phyloP scores from a whole-genome alignment of 2,797 vertebrate genomes.

The Sebastes cheni region DNA sequence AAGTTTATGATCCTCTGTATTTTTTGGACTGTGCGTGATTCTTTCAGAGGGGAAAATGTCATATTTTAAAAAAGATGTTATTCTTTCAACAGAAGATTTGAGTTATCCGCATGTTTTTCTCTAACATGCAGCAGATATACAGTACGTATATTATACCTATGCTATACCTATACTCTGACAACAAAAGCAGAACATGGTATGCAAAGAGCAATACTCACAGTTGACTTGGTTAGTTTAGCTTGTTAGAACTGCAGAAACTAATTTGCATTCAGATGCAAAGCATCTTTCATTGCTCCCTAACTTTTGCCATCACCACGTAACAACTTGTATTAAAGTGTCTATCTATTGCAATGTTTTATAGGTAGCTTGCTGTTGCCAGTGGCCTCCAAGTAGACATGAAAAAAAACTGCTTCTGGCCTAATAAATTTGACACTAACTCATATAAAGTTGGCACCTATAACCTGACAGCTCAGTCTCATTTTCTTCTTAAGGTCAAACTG shows the following conservation, averaged over 20 bases:
- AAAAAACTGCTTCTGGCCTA: not conserved
- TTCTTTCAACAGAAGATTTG: conserved; percentile 36
- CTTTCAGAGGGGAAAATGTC: conserved; percentile 34
- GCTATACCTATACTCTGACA: not conserved
- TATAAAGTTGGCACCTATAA: not conserved
- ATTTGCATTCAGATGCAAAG: not conserved
- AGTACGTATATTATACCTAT: not conserved
- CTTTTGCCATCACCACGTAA: not conserved
- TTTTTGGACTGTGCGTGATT: conserved; percentile 35
- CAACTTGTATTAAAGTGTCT: not conserved
- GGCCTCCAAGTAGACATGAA: not conserved
- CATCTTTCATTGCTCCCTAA: not conserved
- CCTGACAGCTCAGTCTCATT: not conserved
- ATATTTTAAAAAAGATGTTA: conserved; percentile 2
- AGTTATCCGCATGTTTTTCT: not conserved
- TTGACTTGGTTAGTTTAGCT: not conserved
- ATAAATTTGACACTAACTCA: not conserved
- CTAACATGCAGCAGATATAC: not conserved
- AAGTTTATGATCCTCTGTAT: conserved; percentile 52
- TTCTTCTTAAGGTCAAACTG: conserved; percentile 12
- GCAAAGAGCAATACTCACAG: conserved; percentile 2
- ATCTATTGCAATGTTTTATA: not conserved
- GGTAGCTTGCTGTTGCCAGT: not conserved
- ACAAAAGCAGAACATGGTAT: not conserved
- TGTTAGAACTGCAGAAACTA: not conserved